A percentile compares a stretch with the other conserved stretches of the same genome.
phyloP scores from a whole-genome alignment of 2,797 vertebrate genomes.

The Helostoma temminkii region DNA sequence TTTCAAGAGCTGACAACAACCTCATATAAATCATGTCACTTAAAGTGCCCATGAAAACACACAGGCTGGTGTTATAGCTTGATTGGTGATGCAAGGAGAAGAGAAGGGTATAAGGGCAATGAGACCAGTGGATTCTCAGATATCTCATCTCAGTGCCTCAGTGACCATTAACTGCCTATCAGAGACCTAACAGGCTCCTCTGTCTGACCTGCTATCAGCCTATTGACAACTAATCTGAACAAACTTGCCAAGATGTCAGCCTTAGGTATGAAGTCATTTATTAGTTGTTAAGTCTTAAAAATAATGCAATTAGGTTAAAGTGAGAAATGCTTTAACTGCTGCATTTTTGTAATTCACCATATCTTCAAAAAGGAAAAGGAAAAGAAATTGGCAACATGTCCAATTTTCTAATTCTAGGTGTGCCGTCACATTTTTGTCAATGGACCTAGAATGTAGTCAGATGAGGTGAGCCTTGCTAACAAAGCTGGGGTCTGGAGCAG shows the following conservation, averaged over 20 bases:
- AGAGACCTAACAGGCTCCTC: constrained; percentile 81
- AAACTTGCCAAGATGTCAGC: constrained; percentile 27
- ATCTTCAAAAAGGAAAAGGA: not conserved
- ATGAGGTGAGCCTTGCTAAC: no score
- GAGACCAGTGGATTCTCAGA: constrained; percentile 85
- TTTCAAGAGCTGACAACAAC: constrained; percentile 87
- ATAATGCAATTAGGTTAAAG: not conserved
- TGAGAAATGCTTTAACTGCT: not conserved
- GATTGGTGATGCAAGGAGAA: constrained; percentile 69
- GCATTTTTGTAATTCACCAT: not conserved
- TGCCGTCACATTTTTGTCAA: no score
- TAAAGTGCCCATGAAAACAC: constrained; percentile 87
- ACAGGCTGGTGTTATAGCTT: constrained; percentile 78
- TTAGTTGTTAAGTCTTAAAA: not conserved
- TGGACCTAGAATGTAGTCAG: no score
- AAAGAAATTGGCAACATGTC: constrained; percentile 11
- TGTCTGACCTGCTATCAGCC: constrained; percentile 80
- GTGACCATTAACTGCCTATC: constrained; percentile 85
- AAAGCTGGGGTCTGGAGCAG: no score
- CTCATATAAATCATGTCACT: constrained; percentile 90
- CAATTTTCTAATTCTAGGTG: constrained; percentile 53
- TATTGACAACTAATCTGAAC: constrained; percentile 69
- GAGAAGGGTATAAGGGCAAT: constrained; percentile 59
- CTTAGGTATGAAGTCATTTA: constrained; percentile 22
- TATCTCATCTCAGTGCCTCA: constrained; percentile 82